Conservation (phyloP, 2,797 vertebrate genomes). For the Enteromius trimaculatus region DNA sequence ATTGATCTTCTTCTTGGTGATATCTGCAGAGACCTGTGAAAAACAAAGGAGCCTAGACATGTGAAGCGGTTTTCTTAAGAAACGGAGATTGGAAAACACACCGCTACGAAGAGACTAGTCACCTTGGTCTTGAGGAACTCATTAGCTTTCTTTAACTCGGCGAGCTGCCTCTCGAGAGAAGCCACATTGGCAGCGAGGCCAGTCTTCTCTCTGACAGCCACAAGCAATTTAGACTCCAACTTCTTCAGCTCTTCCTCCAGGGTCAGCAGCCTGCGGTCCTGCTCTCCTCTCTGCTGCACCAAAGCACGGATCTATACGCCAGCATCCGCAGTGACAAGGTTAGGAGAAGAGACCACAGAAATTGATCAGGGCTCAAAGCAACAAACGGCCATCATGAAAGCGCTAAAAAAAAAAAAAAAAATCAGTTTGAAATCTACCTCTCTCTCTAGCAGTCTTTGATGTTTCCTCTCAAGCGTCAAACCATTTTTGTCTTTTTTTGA, state of each 20-base stretch:
- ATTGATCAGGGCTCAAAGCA: background rate
- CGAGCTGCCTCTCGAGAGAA: conserved; percentile 86
- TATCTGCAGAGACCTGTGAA: conserved; percentile 87
- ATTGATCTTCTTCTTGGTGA: conserved; percentile 87
- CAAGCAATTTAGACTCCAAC: conserved; percentile 84
- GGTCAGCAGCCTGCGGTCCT: conserved; percentile 81
- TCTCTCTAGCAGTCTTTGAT: conserved; percentile 87
- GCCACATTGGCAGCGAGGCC: conserved; percentile 82
- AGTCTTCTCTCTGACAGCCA: conserved; percentile 86
- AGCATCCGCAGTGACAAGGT: conserved; percentile 15
- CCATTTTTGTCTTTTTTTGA: conserved; percentile 78
- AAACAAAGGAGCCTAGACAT: background rate
- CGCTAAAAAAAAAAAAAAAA: background rate
- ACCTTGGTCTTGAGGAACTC: conserved; percentile 95
- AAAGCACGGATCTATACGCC: conserved; percentile 84
- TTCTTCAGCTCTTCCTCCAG: conserved; percentile 87
- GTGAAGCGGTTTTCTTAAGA: background rate
- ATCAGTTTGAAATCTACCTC: conserved; percentile 77
- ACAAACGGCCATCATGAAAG: background rate
- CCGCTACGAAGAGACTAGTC: conserved; percentile 18
- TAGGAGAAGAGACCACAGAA: background rate
- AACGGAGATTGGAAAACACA: background rate
- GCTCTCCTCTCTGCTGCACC: conserved; percentile 86
- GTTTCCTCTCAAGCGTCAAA: conserved; percentile 79
- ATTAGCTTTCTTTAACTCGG: conserved; percentile 86